Conservation (phyloP, 1,140 invertebrate species). For the Vanessa atalanta region DNA sequence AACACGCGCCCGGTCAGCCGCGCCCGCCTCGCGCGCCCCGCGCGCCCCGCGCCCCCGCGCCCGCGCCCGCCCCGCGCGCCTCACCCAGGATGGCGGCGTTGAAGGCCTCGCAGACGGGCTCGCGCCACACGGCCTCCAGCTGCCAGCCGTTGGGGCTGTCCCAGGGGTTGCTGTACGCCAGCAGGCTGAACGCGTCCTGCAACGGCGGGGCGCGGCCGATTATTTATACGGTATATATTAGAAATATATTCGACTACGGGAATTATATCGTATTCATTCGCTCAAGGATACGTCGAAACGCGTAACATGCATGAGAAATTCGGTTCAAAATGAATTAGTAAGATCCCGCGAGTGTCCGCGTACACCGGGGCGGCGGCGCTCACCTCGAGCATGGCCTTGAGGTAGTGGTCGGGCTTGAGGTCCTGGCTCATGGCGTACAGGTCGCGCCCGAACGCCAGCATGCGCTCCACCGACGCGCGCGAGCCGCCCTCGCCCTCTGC, state of each 20-base stretch:
- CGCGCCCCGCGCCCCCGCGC: conserved; percentile 85
- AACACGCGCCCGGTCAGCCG: conserved; percentile 86
- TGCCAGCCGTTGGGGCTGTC: conserved; percentile 97
- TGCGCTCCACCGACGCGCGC: conserved; percentile 91
- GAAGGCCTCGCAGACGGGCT: conserved; percentile 95
- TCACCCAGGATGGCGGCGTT: conserved; percentile 98
- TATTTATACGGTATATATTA: too few relatives aligned
- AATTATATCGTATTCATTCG: too few relatives aligned
- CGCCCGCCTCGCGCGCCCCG: conserved; percentile 91
- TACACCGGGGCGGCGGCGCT: neutral
- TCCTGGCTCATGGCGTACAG: conserved; percentile 94
- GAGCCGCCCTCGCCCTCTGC: conserved; percentile 85
- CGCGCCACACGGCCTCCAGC: conserved; percentile 94
- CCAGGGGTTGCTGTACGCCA: conserved; percentile 99
- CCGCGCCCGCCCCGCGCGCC: conserved; percentile 90
- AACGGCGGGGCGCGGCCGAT: too few relatives aligned
- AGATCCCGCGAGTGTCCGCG: too few relatives aligned
- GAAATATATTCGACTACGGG: too few relatives aligned
- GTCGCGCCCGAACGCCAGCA: conserved; percentile 96
- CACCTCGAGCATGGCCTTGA: conserved; percentile 96
- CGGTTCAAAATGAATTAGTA: too few relatives aligned
- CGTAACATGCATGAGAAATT: too few relatives aligned
- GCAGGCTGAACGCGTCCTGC: conserved; percentile 97
- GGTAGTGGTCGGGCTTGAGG: conserved; percentile 88
- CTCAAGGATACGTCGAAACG: too few relatives aligned